Evolutionary conservation across 2,113 vertebrate species (phyloP), one percentile per base, ranked within the genome.

Genomic region (Tachysurus vachellii): DNA sequence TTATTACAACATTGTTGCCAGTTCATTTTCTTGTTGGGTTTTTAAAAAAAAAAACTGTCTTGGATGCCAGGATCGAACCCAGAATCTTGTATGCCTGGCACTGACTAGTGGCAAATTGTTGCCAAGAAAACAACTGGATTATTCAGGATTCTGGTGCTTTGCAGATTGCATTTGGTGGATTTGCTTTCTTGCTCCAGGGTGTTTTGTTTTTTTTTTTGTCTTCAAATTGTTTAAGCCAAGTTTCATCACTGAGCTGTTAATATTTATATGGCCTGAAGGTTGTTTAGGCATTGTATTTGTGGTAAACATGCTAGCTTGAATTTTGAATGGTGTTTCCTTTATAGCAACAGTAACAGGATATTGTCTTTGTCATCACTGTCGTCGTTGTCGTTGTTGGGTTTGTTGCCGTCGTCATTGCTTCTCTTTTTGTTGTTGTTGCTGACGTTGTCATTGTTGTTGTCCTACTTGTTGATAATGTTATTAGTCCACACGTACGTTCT

Each of bases 61-160:
- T 10, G 36, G 64, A 70, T 56, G 82, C 66, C 82, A 84, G 26
- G 26, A 21, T 50, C 53, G 23, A 47, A n/a, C 28, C 82, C 62
- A 53, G 62, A 83, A 68, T 53, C n/a, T 68, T 31, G 12, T 8
- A 44, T 4, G 47, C 53, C 82, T 83, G n/a, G 16, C n/a, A 36
- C 36, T 31, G 57, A 12, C 42, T 64, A 50, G 59, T 66, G 44
- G 81, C 26, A 66, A 64, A 47, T 64, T 82, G 36, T 66, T 14
- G 42, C 44, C 42, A 83, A 83, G 61, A 68, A 83, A 70, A 83
- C 82, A 83, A 83, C 82, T 83, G 64, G 62, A 66, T 83, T 53
- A 83, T 83, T 54, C 42, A 82, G 44, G 47, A 50, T 66, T 36
- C 13, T 54, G 23, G 5, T 14, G n/a, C 50, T 23, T 31, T 2